Conservation (phyloP, 2,113 vertebrate species). For the Oplegnathus fasciatus region DNA sequence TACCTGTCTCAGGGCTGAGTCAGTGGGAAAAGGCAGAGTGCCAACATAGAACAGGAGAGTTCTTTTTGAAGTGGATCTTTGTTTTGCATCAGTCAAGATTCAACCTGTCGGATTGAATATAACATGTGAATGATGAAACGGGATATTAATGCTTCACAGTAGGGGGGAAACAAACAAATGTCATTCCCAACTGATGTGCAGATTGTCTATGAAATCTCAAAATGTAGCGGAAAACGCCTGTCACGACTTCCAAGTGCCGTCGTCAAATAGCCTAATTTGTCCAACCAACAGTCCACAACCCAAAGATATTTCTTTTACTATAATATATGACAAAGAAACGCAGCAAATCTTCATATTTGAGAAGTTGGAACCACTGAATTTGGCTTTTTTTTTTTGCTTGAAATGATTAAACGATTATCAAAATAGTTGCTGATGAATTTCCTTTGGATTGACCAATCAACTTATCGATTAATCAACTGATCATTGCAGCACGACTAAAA, state of each 20-base stretch:
- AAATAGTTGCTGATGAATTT: neutral
- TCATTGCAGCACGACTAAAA: neutral
- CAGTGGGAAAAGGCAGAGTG: constrained; percentile 17
- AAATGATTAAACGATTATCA: neutral
- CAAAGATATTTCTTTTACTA: neutral
- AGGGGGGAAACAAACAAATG: neutral
- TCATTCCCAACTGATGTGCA: neutral
- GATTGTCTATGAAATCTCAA: neutral
- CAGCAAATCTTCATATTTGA: too few relatives aligned
- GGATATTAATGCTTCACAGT: too few relatives aligned
- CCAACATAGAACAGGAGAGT: constrained; percentile 14
- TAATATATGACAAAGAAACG: neutral
- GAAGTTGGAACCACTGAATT: too few relatives aligned
- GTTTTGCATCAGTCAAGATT: neutral
- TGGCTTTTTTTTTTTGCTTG: too few relatives aligned
- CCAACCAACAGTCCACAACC: neutral
- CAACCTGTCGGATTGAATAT: neutral
- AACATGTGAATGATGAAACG: neutral
- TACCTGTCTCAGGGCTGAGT: constrained; percentile 43
- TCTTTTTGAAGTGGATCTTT: neutral
- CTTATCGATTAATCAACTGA: neutral
- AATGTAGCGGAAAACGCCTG: neutral
- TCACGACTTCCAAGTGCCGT: neutral
- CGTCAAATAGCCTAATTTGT: neutral
- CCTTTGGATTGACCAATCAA: neutral